These are phyloP conservation scores for Australoheros scitulus DNA, from an alignment of 2,113 vertebrate species.

Conservation along the genomic window DNA sequence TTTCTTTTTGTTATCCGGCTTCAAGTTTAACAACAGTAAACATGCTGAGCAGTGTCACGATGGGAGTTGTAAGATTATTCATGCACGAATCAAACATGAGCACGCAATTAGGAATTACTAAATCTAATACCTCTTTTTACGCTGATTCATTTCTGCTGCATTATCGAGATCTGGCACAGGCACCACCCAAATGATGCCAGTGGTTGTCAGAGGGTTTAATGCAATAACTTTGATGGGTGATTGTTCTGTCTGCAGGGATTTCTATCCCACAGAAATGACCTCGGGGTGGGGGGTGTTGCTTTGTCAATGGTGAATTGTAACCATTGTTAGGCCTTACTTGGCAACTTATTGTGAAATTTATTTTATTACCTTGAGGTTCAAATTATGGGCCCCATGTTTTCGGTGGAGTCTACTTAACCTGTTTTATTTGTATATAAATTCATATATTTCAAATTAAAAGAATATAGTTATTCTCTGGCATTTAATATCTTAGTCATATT, in stretches of 20 bases:
- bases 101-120: background rate
- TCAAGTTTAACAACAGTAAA: background rate
- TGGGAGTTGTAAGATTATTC: background rate
- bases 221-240: background rate
- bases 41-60: background rate
- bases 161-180: no score
- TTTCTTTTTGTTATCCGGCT: background rate
- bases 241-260: background rate
- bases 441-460: background rate
- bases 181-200: background rate
- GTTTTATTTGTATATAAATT: background rate
- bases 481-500: background rate
- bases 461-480: background rate
- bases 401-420: background rate
- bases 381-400: background rate
- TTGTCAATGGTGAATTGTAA: background rate
- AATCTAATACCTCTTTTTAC: background rate
- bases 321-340: background rate
- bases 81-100: background rate
- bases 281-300: background rate
- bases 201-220: background rate
- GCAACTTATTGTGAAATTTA: background rate
- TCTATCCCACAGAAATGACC: background rate
- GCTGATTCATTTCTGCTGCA: background rate
- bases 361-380: background rate